Conservation (phyloP, 2,888 invertebrate genomes). For the Tetragnatha montana region DNA sequence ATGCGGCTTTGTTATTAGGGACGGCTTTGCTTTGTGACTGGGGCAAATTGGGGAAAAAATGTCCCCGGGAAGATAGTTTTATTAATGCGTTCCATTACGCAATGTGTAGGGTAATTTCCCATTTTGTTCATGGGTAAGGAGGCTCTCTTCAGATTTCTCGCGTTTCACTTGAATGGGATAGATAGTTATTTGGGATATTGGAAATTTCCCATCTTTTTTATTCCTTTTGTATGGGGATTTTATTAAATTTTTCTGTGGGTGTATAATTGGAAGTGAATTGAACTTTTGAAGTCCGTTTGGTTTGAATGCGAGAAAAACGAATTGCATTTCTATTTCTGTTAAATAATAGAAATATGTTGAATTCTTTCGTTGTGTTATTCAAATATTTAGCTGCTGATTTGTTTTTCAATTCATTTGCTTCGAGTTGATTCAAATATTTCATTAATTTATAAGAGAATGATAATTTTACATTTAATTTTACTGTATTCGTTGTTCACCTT, state of each 20-base stretch:
- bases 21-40: background rate
- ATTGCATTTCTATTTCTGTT: no score
- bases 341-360: no score
- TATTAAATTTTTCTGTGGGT: background rate
- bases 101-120: background rate
- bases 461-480: no score
- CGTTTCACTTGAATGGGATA: background rate
- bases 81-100: background rate
- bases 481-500: no score
- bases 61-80: background rate
- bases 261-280: background rate
- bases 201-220: background rate
- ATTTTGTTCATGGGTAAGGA: background rate
- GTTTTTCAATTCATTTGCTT: no score
- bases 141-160: background rate
- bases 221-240: background rate
- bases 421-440: no score
- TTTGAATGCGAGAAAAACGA: background rate
- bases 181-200: background rate
- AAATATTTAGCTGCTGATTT: no score
- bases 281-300: background rate
- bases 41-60: conserved; percentile 27
- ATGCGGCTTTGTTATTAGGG: conserved; percentile 55
- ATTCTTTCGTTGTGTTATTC: no score
- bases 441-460: no score